phyloP scores from a whole-genome alignment of 2,113 vertebrate genomes.

The Corythaeola cristata region DNA sequence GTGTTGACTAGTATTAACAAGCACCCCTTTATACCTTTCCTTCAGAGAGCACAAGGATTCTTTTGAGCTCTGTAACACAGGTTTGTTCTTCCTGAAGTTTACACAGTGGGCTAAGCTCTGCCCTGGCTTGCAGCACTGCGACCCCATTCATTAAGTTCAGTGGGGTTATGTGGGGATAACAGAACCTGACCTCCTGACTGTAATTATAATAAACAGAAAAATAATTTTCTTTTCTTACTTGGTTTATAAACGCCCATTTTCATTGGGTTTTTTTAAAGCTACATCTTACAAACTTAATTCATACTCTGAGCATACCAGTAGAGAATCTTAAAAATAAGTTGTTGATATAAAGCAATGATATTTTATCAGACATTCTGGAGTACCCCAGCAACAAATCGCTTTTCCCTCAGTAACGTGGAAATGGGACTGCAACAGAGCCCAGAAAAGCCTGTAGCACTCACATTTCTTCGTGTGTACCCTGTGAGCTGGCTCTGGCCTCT shows the following conservation, averaged over 20 bases:
- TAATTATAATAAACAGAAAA: not conserved
- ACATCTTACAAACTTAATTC: not conserved
- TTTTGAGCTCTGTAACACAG: constrained; percentile 45
- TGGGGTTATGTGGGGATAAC: constrained; percentile 51
- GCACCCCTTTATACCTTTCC: constrained; percentile 47
- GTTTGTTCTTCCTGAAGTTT: constrained; percentile 24
- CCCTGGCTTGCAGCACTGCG: not conserved
- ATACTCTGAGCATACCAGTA: not conserved
- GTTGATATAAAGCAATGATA: not conserved
- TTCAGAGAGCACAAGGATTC: constrained; percentile 48
- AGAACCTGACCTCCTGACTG: constrained; percentile 13
- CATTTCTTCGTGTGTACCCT: not conserved
- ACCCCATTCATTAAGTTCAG: constrained; percentile 22
- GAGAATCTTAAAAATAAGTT: not conserved
- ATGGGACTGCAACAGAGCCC: not conserved
- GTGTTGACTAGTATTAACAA: constrained; percentile 41
- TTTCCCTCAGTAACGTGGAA: not conserved
- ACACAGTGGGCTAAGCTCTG: not conserved
- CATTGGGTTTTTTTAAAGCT: not conserved
- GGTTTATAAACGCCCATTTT: not conserved
- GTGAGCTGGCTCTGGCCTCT: not conserved
- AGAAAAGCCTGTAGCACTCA: not conserved
- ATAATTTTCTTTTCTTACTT: not conserved
- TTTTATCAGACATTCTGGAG: not conserved
- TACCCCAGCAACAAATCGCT: not conserved